Base-by-base conservation (phyloP, 1,140 invertebrate genomes). In the Watersipora subatra region DNA sequence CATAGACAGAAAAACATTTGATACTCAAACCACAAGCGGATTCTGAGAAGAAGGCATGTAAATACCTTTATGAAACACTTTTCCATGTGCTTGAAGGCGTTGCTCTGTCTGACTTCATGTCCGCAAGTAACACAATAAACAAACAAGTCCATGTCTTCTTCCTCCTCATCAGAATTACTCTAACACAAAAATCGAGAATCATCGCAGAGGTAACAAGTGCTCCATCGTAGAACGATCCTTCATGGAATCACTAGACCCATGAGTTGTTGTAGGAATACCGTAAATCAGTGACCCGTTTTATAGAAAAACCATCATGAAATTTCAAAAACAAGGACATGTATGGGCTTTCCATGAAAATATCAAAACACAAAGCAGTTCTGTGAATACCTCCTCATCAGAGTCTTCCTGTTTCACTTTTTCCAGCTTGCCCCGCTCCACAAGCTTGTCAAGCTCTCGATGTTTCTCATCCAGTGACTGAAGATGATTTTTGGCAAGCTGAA, bases 91-190 rank as follows among this genome's bases (percentile, higher is more conserved):
- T 91, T 91, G 3, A 96, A 86, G 0, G 91, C 92, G 0, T 88
- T 90, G 68, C 76, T 81, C 62, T 78, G 88, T 74, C 90, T 88
- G 61, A 97, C 88, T 80, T 96, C 92, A 76, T 92, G 90, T 0
- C 93, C 93, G 82, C 93, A 98, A 0, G 93, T 96, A 17, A 97
- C 92, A 79, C 94, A 98, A 74, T 94, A 94, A 84, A 91, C 89
- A 62, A 87, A 91, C 68, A 79, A 70, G 70, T 82, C 80, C 63
- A 69, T 88, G 72, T 94, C 91, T 57, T 87, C 87, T 75, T 91
- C 89, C 17, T 86, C 85, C 89, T 85, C 75, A 77, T 79, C 61
- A 7, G 34, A 46, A 46, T 46, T 46, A 7, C n/a, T n/a, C 34
- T 46, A n/a, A n/a, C 7, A 46, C 34, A 46, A 7, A n/a, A n/a